Evolutionary conservation across 2,888 invertebrate species (phyloP).

Genomic region (Amblyteles armatorius): DNA sequence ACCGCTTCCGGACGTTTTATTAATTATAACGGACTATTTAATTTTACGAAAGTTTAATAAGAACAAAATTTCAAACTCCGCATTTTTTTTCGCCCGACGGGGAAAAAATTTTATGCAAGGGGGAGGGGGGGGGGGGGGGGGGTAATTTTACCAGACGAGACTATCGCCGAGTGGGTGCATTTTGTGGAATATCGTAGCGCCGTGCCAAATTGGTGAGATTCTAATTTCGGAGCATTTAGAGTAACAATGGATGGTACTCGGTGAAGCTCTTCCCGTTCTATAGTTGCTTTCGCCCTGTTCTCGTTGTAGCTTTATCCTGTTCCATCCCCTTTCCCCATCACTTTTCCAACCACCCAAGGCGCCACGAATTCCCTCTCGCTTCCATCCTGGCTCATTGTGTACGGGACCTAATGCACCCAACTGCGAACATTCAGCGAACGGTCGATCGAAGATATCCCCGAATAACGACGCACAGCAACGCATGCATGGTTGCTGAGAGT

Average conservation of each 20-base stretch:
- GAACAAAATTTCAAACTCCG: background rate
- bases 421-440: conserved; percentile 24
- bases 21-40: background rate
- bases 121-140: too few species aligned
- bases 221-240: conserved; percentile 62
- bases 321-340: conserved; percentile 15
- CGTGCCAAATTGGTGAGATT: conserved; percentile 60
- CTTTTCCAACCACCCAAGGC: conserved; percentile 23
- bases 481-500: too few species aligned
- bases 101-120: background rate
- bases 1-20: background rate
- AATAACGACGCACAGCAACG: background rate
- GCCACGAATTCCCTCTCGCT: conserved; percentile 5
- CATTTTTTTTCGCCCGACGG: background rate
- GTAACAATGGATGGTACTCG: conserved; percentile 58
- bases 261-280: conserved; percentile 39
- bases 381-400: background rate
- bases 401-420: conserved; percentile 36
- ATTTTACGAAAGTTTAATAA: background rate
- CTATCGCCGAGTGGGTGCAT: conserved; percentile 27
- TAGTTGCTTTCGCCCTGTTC: conserved; percentile 51
- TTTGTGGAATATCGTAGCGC: conserved; percentile 43
- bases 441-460: conserved; percentile 14
- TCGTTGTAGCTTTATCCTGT: conserved; percentile 17
- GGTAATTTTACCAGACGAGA: conserved; percentile 19